Percentiles rank a stretch among this genome's conserved stretches.
Evolutionary conservation across 2,888 invertebrate species (phyloP).

Genomic region (Esperia sulphurella): DNA sequence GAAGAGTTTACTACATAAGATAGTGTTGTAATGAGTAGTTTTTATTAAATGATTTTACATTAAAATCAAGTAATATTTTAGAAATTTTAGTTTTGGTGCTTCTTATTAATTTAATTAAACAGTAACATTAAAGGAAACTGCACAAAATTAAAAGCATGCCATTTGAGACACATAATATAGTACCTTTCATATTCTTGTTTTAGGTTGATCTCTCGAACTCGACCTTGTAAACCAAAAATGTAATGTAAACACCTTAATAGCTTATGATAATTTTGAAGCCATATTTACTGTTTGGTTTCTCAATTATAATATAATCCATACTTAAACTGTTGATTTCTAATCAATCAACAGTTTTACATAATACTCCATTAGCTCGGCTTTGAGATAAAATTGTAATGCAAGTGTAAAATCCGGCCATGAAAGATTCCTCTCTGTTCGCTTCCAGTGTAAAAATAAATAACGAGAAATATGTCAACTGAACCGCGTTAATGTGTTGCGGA

Average conservation of each 20-base stretch:
- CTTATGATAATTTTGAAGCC: neutral
- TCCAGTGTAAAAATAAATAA: neutral
- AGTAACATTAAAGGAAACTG: conserved; percentile 7
- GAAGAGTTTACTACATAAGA: conserved; percentile 22
- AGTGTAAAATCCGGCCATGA: neutral
- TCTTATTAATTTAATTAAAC: conserved; percentile 1
- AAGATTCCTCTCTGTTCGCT: neutral
- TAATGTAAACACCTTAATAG: neutral
- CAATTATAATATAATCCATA: too few relatives aligned
- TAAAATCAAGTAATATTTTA: neutral
- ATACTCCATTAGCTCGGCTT: too few relatives aligned
- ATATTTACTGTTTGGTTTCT: neutral
- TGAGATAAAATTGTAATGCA: too few relatives aligned
- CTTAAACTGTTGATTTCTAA: neutral
- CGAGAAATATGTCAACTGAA: conserved; percentile 3
- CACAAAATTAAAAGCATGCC: conserved; percentile 25
- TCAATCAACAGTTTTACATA: neutral
- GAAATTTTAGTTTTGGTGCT: conserved; percentile 3
- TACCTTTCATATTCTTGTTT: conserved; percentile 62
- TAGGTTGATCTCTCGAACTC: conserved; percentile 34
- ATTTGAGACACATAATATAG: conserved; percentile 17
- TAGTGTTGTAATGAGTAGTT: conserved; percentile 17
- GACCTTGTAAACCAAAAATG: conserved; percentile 31
- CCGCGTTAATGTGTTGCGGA: conserved; percentile 2
- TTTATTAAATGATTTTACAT: conserved; percentile 10